Percentiles rank a stretch among this genome's conserved stretches.
Conservation (phyloP, 1,140 invertebrate genomes). For the Drosophila rhopaloa region DNA sequence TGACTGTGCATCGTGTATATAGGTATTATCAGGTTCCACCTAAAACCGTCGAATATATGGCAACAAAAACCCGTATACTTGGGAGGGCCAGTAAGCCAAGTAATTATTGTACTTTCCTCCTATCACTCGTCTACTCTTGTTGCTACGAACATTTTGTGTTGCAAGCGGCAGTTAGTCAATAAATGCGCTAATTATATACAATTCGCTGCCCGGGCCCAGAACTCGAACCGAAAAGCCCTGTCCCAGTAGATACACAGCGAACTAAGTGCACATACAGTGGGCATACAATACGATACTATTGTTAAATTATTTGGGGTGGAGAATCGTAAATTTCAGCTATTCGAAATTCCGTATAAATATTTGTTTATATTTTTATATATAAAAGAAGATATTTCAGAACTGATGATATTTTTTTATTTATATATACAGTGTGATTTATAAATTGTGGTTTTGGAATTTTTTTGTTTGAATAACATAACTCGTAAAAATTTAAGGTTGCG, state of each 20-base stretch:
- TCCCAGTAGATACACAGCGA: constrained; percentile 34
- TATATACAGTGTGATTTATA: too few species aligned
- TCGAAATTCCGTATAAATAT: too few species aligned
- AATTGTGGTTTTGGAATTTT: too few species aligned
- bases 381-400: too few species aligned
- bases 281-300: too few species aligned
- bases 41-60: constrained; percentile 4
- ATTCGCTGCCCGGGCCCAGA: constrained; percentile 47
- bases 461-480: too few species aligned
- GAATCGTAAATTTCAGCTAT: too few species aligned
- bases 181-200: constrained; percentile 78
- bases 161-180: constrained; percentile 69
- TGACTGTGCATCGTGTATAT: constrained; percentile 7
- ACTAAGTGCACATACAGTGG: constrained; percentile 37
- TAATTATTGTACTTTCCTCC: constrained; percentile 36
- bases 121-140: constrained; percentile 5
- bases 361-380: too few species aligned
- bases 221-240: constrained; percentile 27
- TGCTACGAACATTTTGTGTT: constrained; percentile 29
- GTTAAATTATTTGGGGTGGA: too few species aligned
- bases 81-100: constrained; percentile 21
- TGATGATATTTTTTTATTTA: too few species aligned
- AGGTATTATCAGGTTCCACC: constrained; percentile 8
- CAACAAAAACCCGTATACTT: constrained; percentile 28
- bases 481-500: too few species aligned